Percentiles rank a stretch among this genome's conserved stretches.
These are phyloP conservation scores for Halotydeus destructor DNA, from an alignment of 1,140 invertebrate species.

Conservation along the genomic window DNA sequence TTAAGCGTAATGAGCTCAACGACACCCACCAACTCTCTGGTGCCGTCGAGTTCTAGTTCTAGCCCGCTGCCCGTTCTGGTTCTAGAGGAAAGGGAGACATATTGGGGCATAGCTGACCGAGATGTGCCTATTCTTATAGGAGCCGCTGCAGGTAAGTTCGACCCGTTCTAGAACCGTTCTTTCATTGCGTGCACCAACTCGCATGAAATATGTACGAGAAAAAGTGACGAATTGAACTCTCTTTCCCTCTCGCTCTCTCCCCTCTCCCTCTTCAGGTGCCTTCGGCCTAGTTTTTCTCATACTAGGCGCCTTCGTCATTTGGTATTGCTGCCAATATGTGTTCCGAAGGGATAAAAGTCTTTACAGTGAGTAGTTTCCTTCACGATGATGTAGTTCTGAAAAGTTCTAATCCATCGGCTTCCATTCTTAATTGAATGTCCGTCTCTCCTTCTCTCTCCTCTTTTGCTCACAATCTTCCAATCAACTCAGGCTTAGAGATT, in stretches of 20 bases:
- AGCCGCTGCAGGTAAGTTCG: constrained; percentile 25
- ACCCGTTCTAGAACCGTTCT: neutral
- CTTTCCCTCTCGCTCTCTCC: neutral
- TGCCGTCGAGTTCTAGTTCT: no score
- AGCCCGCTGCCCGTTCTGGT: no score
- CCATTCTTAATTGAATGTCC: neutral
- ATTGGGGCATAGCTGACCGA: constrained; percentile 26
- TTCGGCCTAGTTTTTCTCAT: constrained; percentile 28
- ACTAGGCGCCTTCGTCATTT: constrained; percentile 27
- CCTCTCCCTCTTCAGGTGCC: constrained; percentile 9
- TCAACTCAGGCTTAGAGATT: neutral
- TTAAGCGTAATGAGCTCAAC: no score
- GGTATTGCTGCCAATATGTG: constrained; percentile 28
- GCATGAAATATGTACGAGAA: no score
- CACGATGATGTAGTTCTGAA: neutral
- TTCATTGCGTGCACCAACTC: no score
- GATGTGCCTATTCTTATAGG: constrained; percentile 30
- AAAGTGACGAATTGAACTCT: neutral
- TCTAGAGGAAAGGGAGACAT: constrained; percentile 1
- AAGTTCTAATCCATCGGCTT: no score
- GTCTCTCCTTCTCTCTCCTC: neutral
- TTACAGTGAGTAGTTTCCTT: constrained; percentile 3
- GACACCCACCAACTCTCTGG: no score
- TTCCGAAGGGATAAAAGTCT: constrained; percentile 1
- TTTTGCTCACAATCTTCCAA: neutral